A percentile compares a stretch with the other conserved stretches of the same genome.
Conservation (phyloP, 2,888 invertebrate species). For the Agrochola litura region DNA sequence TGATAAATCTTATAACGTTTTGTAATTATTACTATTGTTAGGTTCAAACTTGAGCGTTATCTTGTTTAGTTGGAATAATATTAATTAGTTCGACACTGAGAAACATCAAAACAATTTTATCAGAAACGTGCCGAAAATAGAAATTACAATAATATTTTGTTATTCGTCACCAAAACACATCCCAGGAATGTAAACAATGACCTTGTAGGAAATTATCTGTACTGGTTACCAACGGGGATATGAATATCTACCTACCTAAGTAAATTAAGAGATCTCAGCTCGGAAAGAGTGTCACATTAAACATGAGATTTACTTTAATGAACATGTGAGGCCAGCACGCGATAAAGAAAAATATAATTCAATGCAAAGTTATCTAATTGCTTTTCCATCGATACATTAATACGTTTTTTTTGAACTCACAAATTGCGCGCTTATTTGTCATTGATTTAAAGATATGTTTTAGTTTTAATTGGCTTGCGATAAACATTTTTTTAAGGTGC, state of each 20-base stretch:
- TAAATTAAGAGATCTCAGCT: slow-evolving; percentile 75
- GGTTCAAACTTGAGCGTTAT: slow-evolving; percentile 16
- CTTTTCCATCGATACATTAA: slow-evolving; percentile 76
- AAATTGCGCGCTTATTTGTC: slow-evolving; percentile 71
- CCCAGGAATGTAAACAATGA: slow-evolving; percentile 54
- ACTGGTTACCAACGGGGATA: slow-evolving; percentile 62
- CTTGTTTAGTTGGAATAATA: slow-evolving; percentile 22
- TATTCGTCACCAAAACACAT: slow-evolving; percentile 40
- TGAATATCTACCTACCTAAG: slow-evolving; percentile 52
- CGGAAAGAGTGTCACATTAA: slow-evolving; percentile 75
- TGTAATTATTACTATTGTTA: slow-evolving; percentile 7
- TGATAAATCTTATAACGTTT: slow-evolving; percentile 17
- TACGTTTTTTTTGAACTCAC: slow-evolving; percentile 65
- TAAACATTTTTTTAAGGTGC: neutral
- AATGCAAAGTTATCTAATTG: slow-evolving; percentile 73
- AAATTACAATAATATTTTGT: slow-evolving; percentile 41
- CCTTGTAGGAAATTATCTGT: slow-evolving; percentile 61
- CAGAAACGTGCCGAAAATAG: slow-evolving; percentile 32
- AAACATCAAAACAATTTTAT: slow-evolving; percentile 54
- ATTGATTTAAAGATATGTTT: slow-evolving; percentile 47
- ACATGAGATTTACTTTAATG: slow-evolving; percentile 76
- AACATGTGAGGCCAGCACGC: slow-evolving; percentile 67
- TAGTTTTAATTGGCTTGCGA: slow-evolving; percentile 26
- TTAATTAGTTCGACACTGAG: slow-evolving; percentile 37
- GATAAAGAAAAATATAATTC: slow-evolving; percentile 72